A percentile compares a stretch with the other conserved stretches of the same genome.
phyloP scores from a whole-genome alignment of 2,113 vertebrate species.

The Phocoena phocoena region DNA sequence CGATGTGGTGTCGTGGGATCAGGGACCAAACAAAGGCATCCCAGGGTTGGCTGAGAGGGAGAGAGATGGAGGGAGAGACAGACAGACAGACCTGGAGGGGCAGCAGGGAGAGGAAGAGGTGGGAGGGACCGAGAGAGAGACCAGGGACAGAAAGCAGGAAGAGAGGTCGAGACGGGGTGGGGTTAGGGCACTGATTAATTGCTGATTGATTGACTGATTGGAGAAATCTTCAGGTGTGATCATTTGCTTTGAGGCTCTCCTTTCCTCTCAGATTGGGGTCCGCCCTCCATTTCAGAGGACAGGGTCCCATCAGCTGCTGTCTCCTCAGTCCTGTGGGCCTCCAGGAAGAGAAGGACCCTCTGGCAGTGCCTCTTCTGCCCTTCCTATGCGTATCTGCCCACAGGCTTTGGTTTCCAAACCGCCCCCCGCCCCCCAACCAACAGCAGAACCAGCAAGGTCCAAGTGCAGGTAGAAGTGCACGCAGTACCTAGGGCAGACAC shows the following conservation, averaged over 20 bases:
- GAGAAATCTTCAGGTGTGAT: not conserved
- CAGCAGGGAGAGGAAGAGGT: not conserved
- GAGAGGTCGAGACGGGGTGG: not conserved
- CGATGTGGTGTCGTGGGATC: accelerated
- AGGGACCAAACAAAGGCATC: not conserved
- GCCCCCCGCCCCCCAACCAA: too few species aligned
- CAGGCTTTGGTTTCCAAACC: not conserved
- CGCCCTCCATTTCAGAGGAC: not conserved
- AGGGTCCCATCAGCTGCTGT: not conserved
- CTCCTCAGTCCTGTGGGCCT: not conserved
- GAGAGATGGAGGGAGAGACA: not conserved
- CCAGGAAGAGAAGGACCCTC: not conserved
- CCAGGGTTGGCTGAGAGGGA: not conserved
- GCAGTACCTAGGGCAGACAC: not conserved
- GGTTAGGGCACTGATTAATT: too few species aligned
- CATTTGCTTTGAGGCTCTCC: not conserved
- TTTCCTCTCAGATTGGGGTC: not conserved
- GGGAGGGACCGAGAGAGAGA: not conserved
- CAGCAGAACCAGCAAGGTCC: not conserved
- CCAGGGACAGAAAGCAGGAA: not conserved
- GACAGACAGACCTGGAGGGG: not conserved
- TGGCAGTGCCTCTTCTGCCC: not conserved
- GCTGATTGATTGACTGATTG: not conserved
- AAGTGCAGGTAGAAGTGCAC: not conserved
- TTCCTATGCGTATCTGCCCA: not conserved